Percentiles rank a stretch among this genome's conserved stretches.
Conservation (phyloP, 30 jellyfish, hydroid and myxozoan genomes). For the Aurelia coerulea region DNA sequence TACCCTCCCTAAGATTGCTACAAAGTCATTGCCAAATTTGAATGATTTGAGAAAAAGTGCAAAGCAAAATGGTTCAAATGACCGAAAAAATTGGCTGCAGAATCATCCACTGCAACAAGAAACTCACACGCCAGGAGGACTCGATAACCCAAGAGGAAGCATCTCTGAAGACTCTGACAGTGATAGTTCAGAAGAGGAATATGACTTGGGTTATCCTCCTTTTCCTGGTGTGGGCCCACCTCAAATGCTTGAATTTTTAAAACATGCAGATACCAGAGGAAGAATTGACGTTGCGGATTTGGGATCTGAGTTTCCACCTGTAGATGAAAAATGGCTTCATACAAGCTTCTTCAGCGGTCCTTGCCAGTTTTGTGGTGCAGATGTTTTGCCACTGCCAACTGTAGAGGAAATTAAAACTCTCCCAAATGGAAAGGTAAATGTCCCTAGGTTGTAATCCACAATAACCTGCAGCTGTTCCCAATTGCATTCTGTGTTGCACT, state of each 20-base stretch:
- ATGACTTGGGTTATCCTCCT: conserved; percentile 1
- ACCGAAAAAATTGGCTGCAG: too few relatives aligned
- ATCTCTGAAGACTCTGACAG: conserved; percentile 19
- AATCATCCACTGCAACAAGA: too few relatives aligned
- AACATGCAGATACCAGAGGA: conserved; percentile 22
- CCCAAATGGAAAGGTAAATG: conserved; percentile 53
- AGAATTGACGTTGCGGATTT: background rate
- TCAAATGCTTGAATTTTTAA: conserved; percentile 57
- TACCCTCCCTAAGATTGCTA: too few relatives aligned
- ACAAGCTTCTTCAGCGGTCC: conserved; percentile 75
- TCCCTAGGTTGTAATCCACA: too few relatives aligned
- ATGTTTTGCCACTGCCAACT: conserved; percentile 77
- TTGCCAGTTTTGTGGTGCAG: conserved; percentile 70
- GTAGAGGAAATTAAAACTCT: conserved; percentile 42
- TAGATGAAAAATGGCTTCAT: conserved; percentile 22
- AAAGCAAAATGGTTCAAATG: too few relatives aligned
- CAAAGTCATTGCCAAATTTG: too few relatives aligned
- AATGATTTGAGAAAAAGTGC: too few relatives aligned
- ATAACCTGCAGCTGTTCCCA: too few relatives aligned
- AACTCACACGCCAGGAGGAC: too few relatives aligned
- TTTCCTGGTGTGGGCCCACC: conserved; percentile 87
- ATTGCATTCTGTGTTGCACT: too few relatives aligned
- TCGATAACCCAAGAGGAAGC: background rate
- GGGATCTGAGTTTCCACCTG: background rate
- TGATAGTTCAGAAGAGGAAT: conserved; percentile 5